These are phyloP conservation scores for Campaea margaritaria DNA, from an alignment of 2,888 invertebrate species.

Conservation along the genomic window DNA sequence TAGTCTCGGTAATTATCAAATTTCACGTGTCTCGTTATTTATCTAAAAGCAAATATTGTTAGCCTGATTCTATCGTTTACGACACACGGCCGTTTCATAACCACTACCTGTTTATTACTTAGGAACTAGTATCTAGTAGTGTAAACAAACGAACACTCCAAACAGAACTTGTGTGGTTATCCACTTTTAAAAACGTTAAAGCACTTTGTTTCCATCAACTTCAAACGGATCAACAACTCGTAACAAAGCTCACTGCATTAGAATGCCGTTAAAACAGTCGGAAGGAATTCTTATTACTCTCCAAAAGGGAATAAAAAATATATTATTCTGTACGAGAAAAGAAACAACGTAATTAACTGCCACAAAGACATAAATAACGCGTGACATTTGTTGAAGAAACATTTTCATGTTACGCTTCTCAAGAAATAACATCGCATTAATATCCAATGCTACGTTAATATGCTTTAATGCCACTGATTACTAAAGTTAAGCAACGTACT, in stretches of 20 bases:
- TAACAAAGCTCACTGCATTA: slow-evolving; percentile 59
- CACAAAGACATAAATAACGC: slow-evolving; percentile 49
- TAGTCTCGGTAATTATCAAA: slow-evolving; percentile 77
- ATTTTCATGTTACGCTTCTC: slow-evolving; percentile 40
- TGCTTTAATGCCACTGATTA: no score
- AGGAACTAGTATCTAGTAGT: slow-evolving; percentile 33
- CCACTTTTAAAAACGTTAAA: slow-evolving; percentile 50
- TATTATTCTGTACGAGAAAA: slow-evolving; percentile 62
- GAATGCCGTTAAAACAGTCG: slow-evolving; percentile 66
- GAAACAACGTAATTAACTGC: slow-evolving; percentile 64
- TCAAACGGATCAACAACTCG: slow-evolving; percentile 24
- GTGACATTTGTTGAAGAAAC: slow-evolving; percentile 43
- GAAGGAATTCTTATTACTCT: slow-evolving; percentile 75
- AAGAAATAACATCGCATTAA: no score
- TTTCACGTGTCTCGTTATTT: slow-evolving; percentile 73
- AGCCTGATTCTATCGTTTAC: slow-evolving; percentile 67
- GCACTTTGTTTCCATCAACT: slow-evolving; percentile 21
- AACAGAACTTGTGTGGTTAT: slow-evolving; percentile 47
- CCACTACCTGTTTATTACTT: slow-evolving; percentile 46
- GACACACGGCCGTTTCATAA: slow-evolving; percentile 66
- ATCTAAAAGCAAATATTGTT: slow-evolving; percentile 78
- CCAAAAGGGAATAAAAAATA: slow-evolving; percentile 65
- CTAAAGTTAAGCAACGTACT: no score
- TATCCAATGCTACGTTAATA: no score
- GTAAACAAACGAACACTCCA: slow-evolving; percentile 55